Evolutionary conservation across 2,888 invertebrate species (phyloP), one percentile per base, ranked within the genome.

Genomic region (Andrena camellia): DNA sequence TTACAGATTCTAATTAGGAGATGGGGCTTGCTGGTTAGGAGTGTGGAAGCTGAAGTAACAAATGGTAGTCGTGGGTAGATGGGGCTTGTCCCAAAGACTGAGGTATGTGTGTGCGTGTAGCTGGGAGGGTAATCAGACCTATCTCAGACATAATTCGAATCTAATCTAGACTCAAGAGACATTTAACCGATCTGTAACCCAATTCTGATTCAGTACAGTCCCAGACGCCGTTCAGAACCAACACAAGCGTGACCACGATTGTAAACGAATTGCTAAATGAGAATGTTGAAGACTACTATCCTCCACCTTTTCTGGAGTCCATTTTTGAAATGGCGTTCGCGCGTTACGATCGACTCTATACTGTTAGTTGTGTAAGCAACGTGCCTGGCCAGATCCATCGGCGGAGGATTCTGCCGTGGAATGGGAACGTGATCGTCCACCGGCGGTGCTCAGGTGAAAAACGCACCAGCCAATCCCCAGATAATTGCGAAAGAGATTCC

Each of bases 401-500:
- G 23, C 23, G 10, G 3, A 35, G 29, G 8, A 7, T 42, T 42
- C 17, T 10, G 42, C 60, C 42, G 7, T 2, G 48, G 48, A 31
- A 42, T 20, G 42, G 54, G 50, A 64, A 59, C 48, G 62, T 57
- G 69, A 79, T 69, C 68, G 42, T 63, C 63, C 8, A 6, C 6
- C 29, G 29, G 42, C 66, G 17, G 52, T 52, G 64, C 72, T 69
- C 66, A 66, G 66, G 52, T 78, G 73, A 78, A 57, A 78, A 70
- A 66, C 73, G 33, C 17, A 31, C n/a, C 31, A 17, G n/a, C 23
- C 69, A 74, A 79, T 74, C 69, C 57, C 31, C 48, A 52, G 10
- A 69, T 74, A 78, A 81, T 78, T 78, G 78, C 64, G 57, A n/a
- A 48, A 62, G 33, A 66, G 66, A 73, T 66, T 69, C 59, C 60